Evolutionary conservation across 2,888 invertebrate species (phyloP).

Genomic region (Euphydryas editha): DNA sequence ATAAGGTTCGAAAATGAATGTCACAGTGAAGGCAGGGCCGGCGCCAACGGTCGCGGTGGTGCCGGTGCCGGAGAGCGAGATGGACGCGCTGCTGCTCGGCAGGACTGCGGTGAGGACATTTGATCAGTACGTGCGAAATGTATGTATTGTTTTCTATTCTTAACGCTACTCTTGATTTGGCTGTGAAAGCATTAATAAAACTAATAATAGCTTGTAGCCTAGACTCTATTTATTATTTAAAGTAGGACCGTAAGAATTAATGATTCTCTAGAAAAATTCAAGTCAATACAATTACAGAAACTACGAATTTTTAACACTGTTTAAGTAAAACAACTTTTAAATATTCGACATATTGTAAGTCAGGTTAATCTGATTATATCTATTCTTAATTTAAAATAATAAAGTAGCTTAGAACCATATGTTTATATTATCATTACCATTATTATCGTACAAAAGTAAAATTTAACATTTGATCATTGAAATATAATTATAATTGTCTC

Average conservation of each 20-base stretch:
- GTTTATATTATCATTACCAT: no score
- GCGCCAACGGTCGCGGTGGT: slow-evolving; percentile 85
- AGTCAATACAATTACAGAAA: neutral
- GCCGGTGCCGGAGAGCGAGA: slow-evolving; percentile 88
- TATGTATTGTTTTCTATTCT: slow-evolving; percentile 68
- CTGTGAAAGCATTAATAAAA: slow-evolving; percentile 31
- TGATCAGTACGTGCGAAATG: slow-evolving; percentile 82
- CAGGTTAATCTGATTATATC: no score
- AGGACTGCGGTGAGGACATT: slow-evolving; percentile 90
- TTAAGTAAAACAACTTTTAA: no score
- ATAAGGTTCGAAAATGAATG: slow-evolving; percentile 59
- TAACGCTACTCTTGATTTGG: slow-evolving; percentile 31
- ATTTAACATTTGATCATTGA: no score
- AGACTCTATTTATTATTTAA: neutral
- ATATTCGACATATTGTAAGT: no score
- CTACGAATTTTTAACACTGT: neutral
- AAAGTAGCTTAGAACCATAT: no score
- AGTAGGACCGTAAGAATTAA: neutral
- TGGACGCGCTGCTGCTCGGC: slow-evolving; percentile 90
- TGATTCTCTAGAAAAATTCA: neutral
- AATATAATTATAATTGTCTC: no score
- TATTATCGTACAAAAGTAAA: no score
- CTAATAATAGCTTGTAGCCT: neutral
- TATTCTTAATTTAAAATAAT: no score
- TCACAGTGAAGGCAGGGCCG: slow-evolving; percentile 67